These are phyloP conservation scores for Tiliqua scincoides DNA, from an alignment of 2,113 vertebrate genomes.

Conservation along the genomic window DNA sequence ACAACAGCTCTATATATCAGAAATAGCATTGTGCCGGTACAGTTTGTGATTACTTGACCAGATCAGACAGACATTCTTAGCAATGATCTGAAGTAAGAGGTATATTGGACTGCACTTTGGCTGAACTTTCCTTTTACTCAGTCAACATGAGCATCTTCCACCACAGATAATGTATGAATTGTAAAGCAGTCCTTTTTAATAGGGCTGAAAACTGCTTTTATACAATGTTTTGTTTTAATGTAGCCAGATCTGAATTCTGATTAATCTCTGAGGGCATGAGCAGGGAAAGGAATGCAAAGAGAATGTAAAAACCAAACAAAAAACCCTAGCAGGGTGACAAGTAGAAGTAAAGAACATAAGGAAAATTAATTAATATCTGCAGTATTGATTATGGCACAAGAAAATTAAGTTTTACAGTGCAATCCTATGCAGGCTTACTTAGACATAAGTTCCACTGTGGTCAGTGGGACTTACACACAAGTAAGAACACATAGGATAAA, in stretches of 20 bases:
- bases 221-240: constrained; percentile 17
- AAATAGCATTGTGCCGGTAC: constrained; percentile 6
- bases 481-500: too few species aligned
- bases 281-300: constrained; percentile 13
- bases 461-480: too few species aligned
- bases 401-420: not conserved
- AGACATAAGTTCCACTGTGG: too few species aligned
- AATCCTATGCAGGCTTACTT: too few species aligned
- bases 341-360: constrained; percentile 24
- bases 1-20: constrained; percentile 37
- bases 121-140: constrained; percentile 11
- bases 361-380: not conserved
- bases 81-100: constrained; percentile 21
- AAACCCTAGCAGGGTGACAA: not conserved
- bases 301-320: constrained; percentile 28
- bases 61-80: constrained; percentile 34
- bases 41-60: constrained; percentile 24
- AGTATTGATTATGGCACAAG: not conserved
- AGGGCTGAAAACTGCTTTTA: not conserved
- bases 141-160: not conserved
- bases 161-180: constrained; percentile 19
- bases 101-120: not conserved
- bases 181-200: not conserved
- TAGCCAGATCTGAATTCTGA: constrained; percentile 22
- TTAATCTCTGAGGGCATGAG: constrained; percentile 10